phyloP scores from a whole-genome alignment of 2,888 invertebrate species.

The Galeopsomyia nigrocyanea region DNA sequence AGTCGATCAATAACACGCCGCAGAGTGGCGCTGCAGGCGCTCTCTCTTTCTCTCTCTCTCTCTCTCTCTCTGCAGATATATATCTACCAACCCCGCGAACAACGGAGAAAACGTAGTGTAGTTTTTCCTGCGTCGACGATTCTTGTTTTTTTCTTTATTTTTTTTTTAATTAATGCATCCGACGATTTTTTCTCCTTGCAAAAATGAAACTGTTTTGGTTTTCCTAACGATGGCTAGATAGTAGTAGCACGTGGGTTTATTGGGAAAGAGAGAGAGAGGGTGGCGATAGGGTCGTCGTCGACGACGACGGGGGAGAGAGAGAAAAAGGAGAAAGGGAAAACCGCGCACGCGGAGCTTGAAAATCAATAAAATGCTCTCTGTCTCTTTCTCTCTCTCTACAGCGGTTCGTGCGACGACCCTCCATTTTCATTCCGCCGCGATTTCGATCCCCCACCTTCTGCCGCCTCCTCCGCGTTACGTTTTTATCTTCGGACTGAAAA shows the following conservation, averaged over 20 bases:
- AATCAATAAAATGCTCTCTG: slow-evolving; percentile 48
- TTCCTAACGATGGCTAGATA: background rate
- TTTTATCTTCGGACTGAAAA: background rate
- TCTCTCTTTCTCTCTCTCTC: slow-evolving; percentile 16
- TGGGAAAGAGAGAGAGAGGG: too few relatives aligned
- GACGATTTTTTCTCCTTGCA: too few relatives aligned
- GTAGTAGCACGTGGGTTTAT: background rate
- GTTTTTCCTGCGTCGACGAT: background rate
- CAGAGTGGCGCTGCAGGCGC: slow-evolving; percentile 62
- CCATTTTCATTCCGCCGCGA: slow-evolving; percentile 41
- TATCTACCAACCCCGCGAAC: slow-evolving; percentile 31
- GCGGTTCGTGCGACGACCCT: slow-evolving; percentile 27
- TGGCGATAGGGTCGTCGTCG: too few relatives aligned
- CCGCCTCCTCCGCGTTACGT: background rate
- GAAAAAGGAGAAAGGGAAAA: slow-evolving; percentile 30
- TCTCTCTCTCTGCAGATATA: background rate
- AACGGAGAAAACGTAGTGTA: background rate
- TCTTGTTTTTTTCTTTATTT: background rate
- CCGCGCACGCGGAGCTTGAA: slow-evolving; percentile 46
- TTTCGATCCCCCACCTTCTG: background rate
- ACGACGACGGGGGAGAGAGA: background rate
- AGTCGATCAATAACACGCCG: slow-evolving; percentile 68
- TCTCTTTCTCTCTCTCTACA: too few relatives aligned
- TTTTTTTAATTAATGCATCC: background rate
- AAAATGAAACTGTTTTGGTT: background rate